Evolutionary conservation across 1,140 invertebrate genomes (phyloP).

Genomic region (Rhizoglyphus robini): DNA sequence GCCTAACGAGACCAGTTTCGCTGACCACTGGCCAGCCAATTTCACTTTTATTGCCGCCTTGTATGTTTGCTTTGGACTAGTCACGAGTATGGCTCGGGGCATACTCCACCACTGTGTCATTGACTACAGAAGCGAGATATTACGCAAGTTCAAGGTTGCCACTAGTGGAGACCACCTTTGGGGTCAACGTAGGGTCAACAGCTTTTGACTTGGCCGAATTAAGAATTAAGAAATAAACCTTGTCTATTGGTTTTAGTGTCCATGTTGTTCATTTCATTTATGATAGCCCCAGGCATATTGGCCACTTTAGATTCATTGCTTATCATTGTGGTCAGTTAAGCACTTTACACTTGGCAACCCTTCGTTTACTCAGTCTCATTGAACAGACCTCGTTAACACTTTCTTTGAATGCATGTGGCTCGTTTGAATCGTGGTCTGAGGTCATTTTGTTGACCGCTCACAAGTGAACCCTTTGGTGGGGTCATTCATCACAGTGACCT

Average conservation of each 20-base stretch:
- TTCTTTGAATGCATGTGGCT: conserved; percentile 9
- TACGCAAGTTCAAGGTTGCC: neutral
- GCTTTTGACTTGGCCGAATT: no score
- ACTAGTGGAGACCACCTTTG: neutral
- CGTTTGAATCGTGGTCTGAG: neutral
- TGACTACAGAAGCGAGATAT: neutral
- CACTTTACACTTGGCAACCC: no score
- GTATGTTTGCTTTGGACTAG: neutral
- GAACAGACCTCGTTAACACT: neutral
- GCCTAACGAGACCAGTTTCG: neutral
- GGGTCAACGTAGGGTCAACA: neutral
- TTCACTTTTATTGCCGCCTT: neutral
- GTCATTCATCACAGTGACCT: neutral
- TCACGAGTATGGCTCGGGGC: no score
- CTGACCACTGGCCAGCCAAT: neutral
- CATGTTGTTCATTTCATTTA: no score
- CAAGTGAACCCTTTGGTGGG: neutral
- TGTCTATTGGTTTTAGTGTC: no score
- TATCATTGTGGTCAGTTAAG: no score
- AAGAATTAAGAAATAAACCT: no score
- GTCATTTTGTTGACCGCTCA: neutral
- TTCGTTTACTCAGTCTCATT: neutral
- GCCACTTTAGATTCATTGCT: no score
- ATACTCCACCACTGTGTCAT: no score
- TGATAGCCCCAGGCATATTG: no score